Evolutionary conservation across 2,888 invertebrate species (phyloP), one percentile per base, ranked within the genome.

Genomic region (Nebria brevicollis): DNA sequence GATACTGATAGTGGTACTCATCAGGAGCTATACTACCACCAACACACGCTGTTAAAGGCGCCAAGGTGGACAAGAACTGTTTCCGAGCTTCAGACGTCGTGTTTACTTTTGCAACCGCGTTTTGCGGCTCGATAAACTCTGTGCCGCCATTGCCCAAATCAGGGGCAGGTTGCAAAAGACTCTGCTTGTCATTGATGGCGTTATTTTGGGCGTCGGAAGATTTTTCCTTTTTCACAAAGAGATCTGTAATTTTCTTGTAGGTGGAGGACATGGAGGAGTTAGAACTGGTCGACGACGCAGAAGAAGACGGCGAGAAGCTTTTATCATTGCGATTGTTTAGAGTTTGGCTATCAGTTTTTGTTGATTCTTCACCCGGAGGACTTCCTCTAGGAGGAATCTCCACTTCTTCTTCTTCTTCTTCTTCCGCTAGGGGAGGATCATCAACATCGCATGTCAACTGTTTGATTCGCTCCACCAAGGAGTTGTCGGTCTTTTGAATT

Each of bases 381-480:
- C 94, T 93, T 0, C 92, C 91, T 25, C 93, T 89, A 4, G 91
- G 90, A 15, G 91, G 90, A n/a, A 90, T 85, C 42, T 90, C 89
- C 2, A 34, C 34, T 34, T 34, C 34, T 34, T 34, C 34, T 34
- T 34, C 54, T 13, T 91, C 91, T 34, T 34, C 34, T 34, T 34
- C 54, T 13, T 91, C 91, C 0, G 88, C 87, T 72, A 90, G 90
- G 68, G 86, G 86, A 5, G 92, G 92, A 73, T 95, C 95, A 83
- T 96, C 96, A 66, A 95, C 94, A 87, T 96, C 95, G 86, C 96
- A 96, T 0, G 97, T 97, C 75, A 97, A 90, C 86, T 95, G 94
- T 73, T 95, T 94, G 84, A 97, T 96, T 83, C 96, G 92, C 86
- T 97, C 97, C 81, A 96, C 95, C 66, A 97, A 90, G 0, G 96